Evolutionary conservation across 2,888 invertebrate species (phyloP), one percentile per base, ranked within the genome.

Genomic region (Ophion obscuratus): DNA sequence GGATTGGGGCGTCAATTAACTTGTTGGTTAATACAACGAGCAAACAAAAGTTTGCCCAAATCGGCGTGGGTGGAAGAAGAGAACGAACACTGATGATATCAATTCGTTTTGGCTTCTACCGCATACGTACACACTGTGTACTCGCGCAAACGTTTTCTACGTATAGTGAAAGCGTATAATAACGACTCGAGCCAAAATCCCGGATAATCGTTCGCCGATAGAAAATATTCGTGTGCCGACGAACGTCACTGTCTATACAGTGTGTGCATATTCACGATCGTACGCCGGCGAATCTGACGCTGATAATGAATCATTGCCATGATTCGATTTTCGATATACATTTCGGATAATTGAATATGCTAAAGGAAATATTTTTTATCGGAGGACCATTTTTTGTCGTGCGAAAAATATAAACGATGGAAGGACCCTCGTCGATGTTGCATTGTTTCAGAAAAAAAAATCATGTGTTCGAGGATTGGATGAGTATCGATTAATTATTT

Each of bases 1-100:
- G 90, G 87, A 88, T 87, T 90, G 89, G 87, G 87, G 84, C 86
- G 88, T 88, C 88, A 89, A 90, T 90, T 90, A 90, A 90, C 90
- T 89, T 87, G 89, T 88, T 86, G 89, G 87, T 84, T 87, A 88
- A 89, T 89, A 89, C 86, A 88, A 87, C 88, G 87, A 68, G 81
- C 84, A 86, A 88, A 89, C 88, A 88, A 85, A 87, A 87, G 75
- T 87, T 84, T 67, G 73, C 76, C 85, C 10, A 79, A 77, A 87
- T 87, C 83, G 83, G 59, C 68, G 57, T 20, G n/a, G 83, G 70
- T 36, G 70, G 57, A 74, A 80, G 64, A 62, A 57, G 76, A 68
- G 61, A 71, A 64, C 71, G 83, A 81, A 86, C 83, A 86, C 83
- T 81, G 83, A 83, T 86, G 81, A 83, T 83, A 86, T 86, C 81